Base-by-base conservation (phyloP, 2,113 vertebrate species). In the Tyrannus savana region DNA sequence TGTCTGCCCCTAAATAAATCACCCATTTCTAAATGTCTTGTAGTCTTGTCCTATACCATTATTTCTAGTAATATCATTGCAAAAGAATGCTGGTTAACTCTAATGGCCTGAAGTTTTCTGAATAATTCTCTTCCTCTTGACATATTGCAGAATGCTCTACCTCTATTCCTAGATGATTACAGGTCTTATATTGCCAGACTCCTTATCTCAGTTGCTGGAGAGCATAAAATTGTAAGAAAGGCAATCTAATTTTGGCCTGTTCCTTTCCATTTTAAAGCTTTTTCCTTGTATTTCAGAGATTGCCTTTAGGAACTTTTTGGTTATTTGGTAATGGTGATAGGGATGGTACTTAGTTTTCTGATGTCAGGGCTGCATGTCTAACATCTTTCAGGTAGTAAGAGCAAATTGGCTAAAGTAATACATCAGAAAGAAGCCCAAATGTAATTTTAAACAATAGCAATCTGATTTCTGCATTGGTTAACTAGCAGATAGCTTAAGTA, bases 11-110 rank as follows among this genome's bases (percentile, higher is more conserved):
- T 17, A 90, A 94, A 63, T 84, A 87, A 95, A 95, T 94, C 80
- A 84, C 37, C 56, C 66, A 66, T 94, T 94, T 91, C 82, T 86
- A 88, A 92, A 88, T 86, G 83, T 93, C 88, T 92, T 84, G 55
- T 78, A 74, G 71, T 95, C 79, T 94, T 90, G 60, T 95, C 93
- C 93, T 44, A 52, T 92, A 41, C n/a, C 44, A 78, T 95, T 88
- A 93, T 95, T 95, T 94, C 72, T 56, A 49, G 55, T 37, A 88
- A 88, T 94, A 81, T 64, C 66, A 30, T 77, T 92, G 64, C 15
- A 72, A 75, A 84, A 90, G 68, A 87, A 81, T 86, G 63, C 69
- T 74, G 82, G 46, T 6, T 83, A 83, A 63, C 27, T 71, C 16
- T 88, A 90, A 84, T 30, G 39, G 39, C 24, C 52, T 72, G 60